Percentiles rank a stretch among this genome's conserved stretches.
phyloP scores from a whole-genome alignment of 1,140 invertebrate genomes.

The Drosophila eugracilis region DNA sequence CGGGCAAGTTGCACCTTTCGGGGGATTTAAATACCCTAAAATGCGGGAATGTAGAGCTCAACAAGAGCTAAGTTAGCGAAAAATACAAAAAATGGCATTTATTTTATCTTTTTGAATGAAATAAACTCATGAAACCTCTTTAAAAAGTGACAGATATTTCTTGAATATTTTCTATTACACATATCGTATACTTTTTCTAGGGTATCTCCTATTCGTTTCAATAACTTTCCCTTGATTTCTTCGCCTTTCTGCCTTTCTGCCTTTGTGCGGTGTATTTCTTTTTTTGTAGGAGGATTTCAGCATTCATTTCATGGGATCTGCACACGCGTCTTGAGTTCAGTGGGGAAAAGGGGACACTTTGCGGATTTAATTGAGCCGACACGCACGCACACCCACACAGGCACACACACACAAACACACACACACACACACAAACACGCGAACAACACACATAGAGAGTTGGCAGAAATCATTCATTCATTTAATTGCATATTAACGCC shows the following conservation, averaged over 20 bases:
- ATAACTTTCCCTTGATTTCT: slow-evolving; percentile 1
- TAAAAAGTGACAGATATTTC: no score
- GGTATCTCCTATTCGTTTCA: not conserved
- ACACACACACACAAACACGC: slow-evolving; percentile 1
- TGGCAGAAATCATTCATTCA: slow-evolving; percentile 50
- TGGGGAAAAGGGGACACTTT: slow-evolving; percentile 43
- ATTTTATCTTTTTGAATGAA: no score
- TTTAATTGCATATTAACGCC: slow-evolving; percentile 62
- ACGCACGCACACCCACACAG: slow-evolving; percentile 40
- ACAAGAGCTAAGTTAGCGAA: not conserved
- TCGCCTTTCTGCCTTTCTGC: slow-evolving; percentile 9
- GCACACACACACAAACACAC: slow-evolving; percentile 31
- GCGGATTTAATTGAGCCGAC: slow-evolving; percentile 62
- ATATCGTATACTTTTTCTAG: not conserved
- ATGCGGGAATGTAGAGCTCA: not conserved
- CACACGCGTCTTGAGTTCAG: slow-evolving; percentile 41
- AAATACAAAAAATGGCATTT: not conserved
- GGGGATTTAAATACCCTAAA: not conserved
- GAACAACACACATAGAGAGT: slow-evolving; percentile 11
- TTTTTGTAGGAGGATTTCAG: slow-evolving; percentile 37
- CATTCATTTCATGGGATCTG: slow-evolving; percentile 62
- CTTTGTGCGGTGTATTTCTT: slow-evolving; percentile 25
- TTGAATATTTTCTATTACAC: not conserved
- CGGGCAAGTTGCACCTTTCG: not conserved
- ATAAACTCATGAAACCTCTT: no score